Base-by-base conservation (phyloP, 2,888 invertebrate genomes). In the Stegana nigrithorax region DNA sequence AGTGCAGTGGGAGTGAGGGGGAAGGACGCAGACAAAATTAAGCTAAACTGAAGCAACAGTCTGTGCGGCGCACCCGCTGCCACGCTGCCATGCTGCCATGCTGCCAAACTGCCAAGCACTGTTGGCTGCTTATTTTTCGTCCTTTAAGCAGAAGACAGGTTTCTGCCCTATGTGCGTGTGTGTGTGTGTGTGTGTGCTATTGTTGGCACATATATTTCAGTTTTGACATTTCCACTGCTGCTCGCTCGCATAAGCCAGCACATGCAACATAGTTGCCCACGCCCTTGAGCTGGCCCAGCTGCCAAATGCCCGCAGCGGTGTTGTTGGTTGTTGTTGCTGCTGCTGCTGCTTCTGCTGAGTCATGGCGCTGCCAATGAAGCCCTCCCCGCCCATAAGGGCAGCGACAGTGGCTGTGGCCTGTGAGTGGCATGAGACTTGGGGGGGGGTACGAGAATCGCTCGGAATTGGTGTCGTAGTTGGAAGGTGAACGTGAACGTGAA, bases 11-110 rank as follows among this genome's bases (percentile, higher is more conserved):
- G n/a, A n/a, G n/a, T n/a, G n/a, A n/a, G n/a, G n/a, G n/a, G n/a
- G n/a, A n/a, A n/a, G n/a, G n/a, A n/a, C n/a, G n/a, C n/a, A n/a
- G n/a, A n/a, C n/a, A n/a, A n/a, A n/a, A n/a, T n/a, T n/a, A n/a
- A n/a, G n/a, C n/a, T n/a, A 39, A 23, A 26, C 5, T 14, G 12
- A 64, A 74, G 73, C 73, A 73, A 73, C 73, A 73, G 73, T 71
- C 70, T 72, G 68, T 27, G 25, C 66, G 71, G 59, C 64, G 68
- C 65, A 67, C 61, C 66, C 63, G 60, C 66, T 51, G 50, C 53
- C 39, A 14, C n/a, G n/a, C 21, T 62, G 47, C 17, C 47, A 53
- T n/a, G n/a, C n/a, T n/a, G n/a, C n/a, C n/a, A n/a, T n/a, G 27
- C 66, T 42, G 57, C 64, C 57, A 55, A 63, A 51, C 66, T 65